Evolutionary conservation across 2,113 vertebrate species (phyloP).

Genomic region (Zeus faber): DNA sequence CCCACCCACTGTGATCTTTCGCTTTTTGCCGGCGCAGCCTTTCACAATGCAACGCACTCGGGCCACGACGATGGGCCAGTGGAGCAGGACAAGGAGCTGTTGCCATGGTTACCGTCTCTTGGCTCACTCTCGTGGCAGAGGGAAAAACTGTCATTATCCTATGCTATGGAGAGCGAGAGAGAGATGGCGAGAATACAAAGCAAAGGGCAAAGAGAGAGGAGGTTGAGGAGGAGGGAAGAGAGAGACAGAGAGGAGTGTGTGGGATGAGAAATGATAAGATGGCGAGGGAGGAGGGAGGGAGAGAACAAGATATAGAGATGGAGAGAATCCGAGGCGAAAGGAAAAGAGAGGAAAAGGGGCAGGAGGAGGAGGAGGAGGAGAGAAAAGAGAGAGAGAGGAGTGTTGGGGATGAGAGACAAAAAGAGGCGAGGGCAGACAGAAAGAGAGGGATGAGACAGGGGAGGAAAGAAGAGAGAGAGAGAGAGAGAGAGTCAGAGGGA

Average conservation of each 20-base stretch:
- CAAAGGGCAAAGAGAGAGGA: conserved; percentile 18
- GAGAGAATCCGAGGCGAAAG: conserved; percentile 1
- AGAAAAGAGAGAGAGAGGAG: conserved; percentile 49
- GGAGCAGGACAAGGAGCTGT: conserved; percentile 77
- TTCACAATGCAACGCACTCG: no score
- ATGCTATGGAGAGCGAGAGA: conserved; percentile 57
- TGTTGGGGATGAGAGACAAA: conserved; percentile 18
- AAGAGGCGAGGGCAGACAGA: not conserved
- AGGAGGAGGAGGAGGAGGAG: conserved; percentile 32
- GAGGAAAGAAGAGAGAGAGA: not conserved
- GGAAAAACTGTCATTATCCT: conserved; percentile 81
- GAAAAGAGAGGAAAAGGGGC: conserved; percentile 30
- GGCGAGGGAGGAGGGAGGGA: no score
- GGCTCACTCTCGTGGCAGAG: conserved; percentile 68
- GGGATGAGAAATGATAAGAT: no score
- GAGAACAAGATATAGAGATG: conserved; percentile 42
- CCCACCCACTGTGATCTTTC: no score
- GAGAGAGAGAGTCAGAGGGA: conserved; percentile 28
- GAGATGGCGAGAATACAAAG: no score
- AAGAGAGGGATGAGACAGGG: not conserved
- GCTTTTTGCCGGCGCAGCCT: no score
- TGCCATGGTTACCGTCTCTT: conserved; percentile 77
- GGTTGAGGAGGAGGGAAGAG: conserved; percentile 14
- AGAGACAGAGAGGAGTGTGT: not conserved
- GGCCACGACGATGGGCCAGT: conserved; percentile 50